phyloP scores from a whole-genome alignment of 2,797 vertebrate species.

The Sebastes minor region DNA sequence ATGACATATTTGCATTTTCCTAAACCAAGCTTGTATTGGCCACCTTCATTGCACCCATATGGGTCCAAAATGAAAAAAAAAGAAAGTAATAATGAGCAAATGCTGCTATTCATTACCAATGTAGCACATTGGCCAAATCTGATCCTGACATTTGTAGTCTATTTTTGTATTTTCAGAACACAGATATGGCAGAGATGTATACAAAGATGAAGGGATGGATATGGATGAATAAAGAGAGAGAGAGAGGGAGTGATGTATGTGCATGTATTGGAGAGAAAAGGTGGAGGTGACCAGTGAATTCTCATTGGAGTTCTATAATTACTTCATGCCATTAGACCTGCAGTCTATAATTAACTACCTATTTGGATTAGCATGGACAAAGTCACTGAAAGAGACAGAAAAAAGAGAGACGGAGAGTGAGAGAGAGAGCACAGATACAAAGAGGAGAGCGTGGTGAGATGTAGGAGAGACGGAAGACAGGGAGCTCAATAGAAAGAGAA shows the following conservation, averaged over 20 bases:
- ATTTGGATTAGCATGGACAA: constrained; percentile 74
- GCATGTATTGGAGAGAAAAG: constrained; percentile 19
- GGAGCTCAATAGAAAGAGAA: not conserved
- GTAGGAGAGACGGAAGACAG: not conserved
- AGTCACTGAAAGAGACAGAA: constrained; percentile 55
- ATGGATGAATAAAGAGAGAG: not conserved
- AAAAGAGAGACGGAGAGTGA: not conserved
- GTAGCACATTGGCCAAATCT: not conserved
- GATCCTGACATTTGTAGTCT: not conserved
- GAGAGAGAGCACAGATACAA: not conserved
- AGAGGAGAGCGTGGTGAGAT: not conserved
- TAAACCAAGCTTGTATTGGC: not conserved
- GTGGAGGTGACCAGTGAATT: constrained; percentile 64
- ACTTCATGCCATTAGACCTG: constrained; percentile 73
- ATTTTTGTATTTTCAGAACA: not conserved
- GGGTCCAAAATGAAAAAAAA: not conserved
- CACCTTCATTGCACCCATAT: not conserved
- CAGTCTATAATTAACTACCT: constrained; percentile 80
- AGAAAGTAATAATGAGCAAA: not conserved
- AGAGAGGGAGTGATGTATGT: not conserved
- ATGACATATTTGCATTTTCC: not conserved
- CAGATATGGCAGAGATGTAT: not conserved
- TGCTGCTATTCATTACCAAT: not conserved
- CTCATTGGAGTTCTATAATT: constrained; percentile 76
- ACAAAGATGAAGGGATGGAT: not conserved